Evolutionary conservation across 2,797 vertebrate genomes (phyloP).

Genomic region (Thripadectes ignobilis): DNA sequence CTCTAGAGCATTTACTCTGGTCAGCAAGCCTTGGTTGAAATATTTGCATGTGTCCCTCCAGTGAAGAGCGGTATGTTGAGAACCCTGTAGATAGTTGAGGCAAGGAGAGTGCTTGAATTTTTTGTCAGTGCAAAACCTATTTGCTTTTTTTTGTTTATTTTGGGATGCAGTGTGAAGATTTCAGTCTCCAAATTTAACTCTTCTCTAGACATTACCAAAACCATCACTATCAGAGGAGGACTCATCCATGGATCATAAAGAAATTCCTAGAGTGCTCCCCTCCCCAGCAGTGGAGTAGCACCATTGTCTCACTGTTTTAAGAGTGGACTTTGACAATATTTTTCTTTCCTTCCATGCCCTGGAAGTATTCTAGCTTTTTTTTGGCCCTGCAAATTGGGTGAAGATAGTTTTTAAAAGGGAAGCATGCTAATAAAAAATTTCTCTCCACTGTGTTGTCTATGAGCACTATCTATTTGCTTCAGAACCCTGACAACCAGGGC

Average conservation of each 20-base stretch:
- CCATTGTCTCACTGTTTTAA: background rate
- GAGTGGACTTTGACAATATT: background rate
- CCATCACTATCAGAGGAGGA: background rate
- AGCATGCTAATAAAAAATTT: background rate
- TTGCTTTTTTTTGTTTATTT: background rate
- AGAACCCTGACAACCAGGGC: background rate
- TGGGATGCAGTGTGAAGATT: background rate
- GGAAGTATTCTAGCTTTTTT: background rate
- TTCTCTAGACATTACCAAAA: background rate
- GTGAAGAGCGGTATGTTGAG: background rate
- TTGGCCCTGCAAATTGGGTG: background rate
- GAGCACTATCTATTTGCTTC: background rate
- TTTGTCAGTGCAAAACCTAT: background rate
- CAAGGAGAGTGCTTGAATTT: background rate
- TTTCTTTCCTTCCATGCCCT: background rate
- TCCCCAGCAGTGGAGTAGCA: background rate
- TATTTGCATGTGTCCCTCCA: background rate
- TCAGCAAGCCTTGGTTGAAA: background rate
- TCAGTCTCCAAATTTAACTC: background rate
- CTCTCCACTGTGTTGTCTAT: background rate
- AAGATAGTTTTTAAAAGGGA: background rate
- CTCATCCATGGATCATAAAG: background rate
- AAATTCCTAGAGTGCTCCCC: background rate
- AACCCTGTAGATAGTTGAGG: background rate
- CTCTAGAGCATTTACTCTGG: background rate